Percentiles rank a stretch among this genome's conserved stretches.
Evolutionary conservation across 2,888 invertebrate species (phyloP).

Genomic region (Halocaridina rubra): DNA sequence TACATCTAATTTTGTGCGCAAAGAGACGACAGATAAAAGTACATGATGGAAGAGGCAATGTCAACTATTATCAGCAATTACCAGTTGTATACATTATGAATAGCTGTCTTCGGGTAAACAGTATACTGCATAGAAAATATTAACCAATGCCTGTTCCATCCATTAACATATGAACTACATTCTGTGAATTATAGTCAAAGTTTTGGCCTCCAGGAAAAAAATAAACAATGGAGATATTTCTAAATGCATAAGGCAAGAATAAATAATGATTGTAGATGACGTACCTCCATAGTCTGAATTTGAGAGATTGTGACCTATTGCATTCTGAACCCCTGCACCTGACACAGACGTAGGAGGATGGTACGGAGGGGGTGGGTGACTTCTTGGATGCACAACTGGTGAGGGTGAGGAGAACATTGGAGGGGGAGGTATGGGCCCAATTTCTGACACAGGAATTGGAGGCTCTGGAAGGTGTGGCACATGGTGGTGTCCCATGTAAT

Average conservation of each 20-base stretch:
- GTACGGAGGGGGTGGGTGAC: conserved; percentile 60
- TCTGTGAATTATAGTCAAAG: too few species aligned
- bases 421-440: conserved; percentile 92
- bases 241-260: background rate
- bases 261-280: background rate
- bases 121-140: too few species aligned
- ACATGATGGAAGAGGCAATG: too few species aligned
- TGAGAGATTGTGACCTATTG: conserved; percentile 47
- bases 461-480: conserved; percentile 91
- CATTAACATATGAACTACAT: too few species aligned
- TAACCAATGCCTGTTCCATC: too few species aligned
- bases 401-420: conserved; percentile 86
- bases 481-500: conserved; percentile 67
- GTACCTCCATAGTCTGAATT: conserved; percentile 43
- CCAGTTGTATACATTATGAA: too few species aligned
- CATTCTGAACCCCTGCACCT: conserved; percentile 53
- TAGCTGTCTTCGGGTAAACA: too few species aligned
- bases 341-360: conserved; percentile 56
- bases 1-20: too few species aligned
- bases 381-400: conserved; percentile 41
- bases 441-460: conserved; percentile 90
- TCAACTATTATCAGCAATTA: too few species aligned
- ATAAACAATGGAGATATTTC: too few species aligned
- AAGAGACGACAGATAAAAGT: too few species aligned
- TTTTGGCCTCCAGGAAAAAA: too few species aligned